Evolutionary conservation across 2,113 vertebrate genomes (phyloP), one percentile per base, ranked within the genome.

Genomic region (Chroicocephalus ridibundus): DNA sequence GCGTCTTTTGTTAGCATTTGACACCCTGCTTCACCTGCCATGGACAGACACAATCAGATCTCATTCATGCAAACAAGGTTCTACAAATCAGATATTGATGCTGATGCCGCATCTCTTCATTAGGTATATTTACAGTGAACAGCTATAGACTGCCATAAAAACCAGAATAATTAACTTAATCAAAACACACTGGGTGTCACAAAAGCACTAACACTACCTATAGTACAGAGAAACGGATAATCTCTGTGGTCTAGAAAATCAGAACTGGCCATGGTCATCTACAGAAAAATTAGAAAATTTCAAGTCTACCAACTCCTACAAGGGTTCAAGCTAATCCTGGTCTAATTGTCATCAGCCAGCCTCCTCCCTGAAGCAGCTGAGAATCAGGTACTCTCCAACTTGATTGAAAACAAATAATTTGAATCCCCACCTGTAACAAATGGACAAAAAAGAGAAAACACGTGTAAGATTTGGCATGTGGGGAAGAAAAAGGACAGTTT

Each of bases 131-230:
- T 49, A 66, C 27, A 69, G 12, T 10, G 11, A 66, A 11, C 11
- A 74, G 34, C 51, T 66, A 62, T 54, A 89, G 40, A 62, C 17
- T 77, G 65, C 25, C 15, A 58, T 2, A 60, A 71, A 87, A 72
- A 61, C 27, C 13, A n/a, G 34, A 85, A 16, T 34, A 82, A 78
- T 13, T 58, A 66, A 70, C 7, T 82, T 36, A 57, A 58, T 6
- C 18, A 31, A n/a, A 76, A 87, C 9, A 8, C 1, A 77, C 11
- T 36, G 13, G 0, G 0, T 26, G 22, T 60, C n/a, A 78, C 38
- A 75, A 64, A 64, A 60, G 12, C 38, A 62, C 22, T 21, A 29
- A 11, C n/a, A 61, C 25, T 15, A 25, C 7, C 49, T 49, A 5
- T 36, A 82, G 81, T 6, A 76, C 5, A 78, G 11, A 44, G 14